Evolutionary conservation across 2,797 vertebrate species (phyloP).

Genomic region (Mormyrops attenuatus): DNA sequence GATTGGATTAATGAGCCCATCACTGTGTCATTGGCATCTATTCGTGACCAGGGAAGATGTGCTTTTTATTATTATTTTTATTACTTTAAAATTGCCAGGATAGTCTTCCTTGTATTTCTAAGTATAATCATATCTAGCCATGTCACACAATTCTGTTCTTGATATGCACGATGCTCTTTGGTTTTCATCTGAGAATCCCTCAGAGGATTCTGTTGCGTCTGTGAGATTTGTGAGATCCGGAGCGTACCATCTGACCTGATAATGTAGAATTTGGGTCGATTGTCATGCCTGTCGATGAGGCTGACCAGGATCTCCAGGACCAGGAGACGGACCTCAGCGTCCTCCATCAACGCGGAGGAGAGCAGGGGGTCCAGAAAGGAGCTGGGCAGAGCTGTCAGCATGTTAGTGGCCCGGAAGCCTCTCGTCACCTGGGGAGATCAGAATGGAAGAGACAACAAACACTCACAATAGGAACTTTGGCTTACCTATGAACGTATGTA

Average conservation of each 20-base stretch:
- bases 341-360: slow-evolving; percentile 80
- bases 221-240: neutral
- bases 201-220: neutral
- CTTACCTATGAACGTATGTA: neutral
- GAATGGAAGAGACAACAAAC: neutral
- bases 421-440: slow-evolving; percentile 72
- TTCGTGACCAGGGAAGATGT: neutral
- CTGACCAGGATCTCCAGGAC: slow-evolving; percentile 90
- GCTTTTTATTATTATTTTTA: neutral
- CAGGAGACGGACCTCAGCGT: slow-evolving; percentile 81
- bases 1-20: neutral
- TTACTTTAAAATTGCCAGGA: neutral
- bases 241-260: slow-evolving; percentile 64
- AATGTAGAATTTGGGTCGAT: slow-evolving; percentile 77
- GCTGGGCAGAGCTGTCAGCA: slow-evolving; percentile 86
- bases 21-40: neutral
- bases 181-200: neutral
- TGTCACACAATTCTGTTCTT: neutral
- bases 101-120: neutral
- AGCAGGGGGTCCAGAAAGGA: slow-evolving; percentile 89
- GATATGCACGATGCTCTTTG: neutral
- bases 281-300: slow-evolving; percentile 87
- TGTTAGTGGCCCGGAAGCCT: slow-evolving; percentile 89
- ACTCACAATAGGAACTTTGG: neutral
- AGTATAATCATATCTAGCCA: neutral